These are phyloP conservation scores for Oncorhynchus nerka DNA, from an alignment of 2,113 vertebrate genomes.

Conservation along the genomic window DNA sequence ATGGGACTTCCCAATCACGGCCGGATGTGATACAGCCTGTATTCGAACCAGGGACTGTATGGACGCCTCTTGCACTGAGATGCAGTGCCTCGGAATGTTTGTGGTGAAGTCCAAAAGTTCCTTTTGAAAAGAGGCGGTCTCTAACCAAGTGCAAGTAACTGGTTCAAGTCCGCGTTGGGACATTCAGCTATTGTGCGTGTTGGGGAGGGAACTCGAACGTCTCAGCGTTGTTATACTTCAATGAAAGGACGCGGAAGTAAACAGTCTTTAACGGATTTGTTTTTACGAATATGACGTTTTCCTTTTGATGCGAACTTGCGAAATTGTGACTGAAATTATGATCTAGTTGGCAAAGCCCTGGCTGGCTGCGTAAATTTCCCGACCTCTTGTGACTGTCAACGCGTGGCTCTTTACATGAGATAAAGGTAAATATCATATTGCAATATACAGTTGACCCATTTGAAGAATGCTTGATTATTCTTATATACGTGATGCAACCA, in stretches of 20 bases:
- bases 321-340: background rate
- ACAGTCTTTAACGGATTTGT: background rate
- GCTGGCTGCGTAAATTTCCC: background rate
- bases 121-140: conserved; percentile 4
- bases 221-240: background rate
- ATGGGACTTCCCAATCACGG: too few species aligned
- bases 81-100: too few species aligned
- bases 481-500: too few species aligned
- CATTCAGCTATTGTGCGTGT: background rate
- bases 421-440: background rate
- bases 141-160: background rate
- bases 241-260: background rate
- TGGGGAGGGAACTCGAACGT: background rate
- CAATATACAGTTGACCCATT: background rate
- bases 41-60: too few species aligned
- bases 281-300: background rate
- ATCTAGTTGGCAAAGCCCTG: background rate
- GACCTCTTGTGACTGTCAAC: too few species aligned
- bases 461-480: too few species aligned
- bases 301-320: background rate
- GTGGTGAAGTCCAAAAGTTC: background rate
- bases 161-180: background rate
- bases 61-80: too few species aligned
- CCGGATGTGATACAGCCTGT: too few species aligned
- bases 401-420: background rate